Evolutionary conservation across 1,140 invertebrate species (phyloP), one percentile per base, ranked within the genome.

Genomic region (Drosophila cardini): DNA sequence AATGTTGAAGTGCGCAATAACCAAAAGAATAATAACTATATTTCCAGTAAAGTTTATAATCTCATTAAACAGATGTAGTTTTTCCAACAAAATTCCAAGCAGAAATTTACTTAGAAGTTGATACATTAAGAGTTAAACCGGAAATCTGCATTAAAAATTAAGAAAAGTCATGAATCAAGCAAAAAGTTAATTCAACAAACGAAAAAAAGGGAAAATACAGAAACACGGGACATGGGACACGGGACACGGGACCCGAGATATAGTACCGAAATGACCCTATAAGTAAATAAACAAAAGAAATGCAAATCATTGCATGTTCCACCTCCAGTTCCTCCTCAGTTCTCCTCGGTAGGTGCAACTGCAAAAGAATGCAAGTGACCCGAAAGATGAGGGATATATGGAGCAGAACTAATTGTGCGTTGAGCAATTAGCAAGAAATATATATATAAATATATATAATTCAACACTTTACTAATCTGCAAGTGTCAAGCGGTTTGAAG

Each of bases 381-480:
- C 16, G 48, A 2, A 36, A 13, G 13, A 26, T n/a, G 13, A 36
- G 50, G 30, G 69, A 60, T 72, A 87, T 82, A 82, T 86, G 83
- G 83, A 87, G 83, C 83, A 86, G 10, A 68, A 86, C 83, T 87
- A 79, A 86, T 86, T 87, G 83, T 86, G 40, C 46, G 60, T 36
- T 52, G 38, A 85, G 79, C 83, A 86, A 86, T 86, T 86, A 86
- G 83, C 83, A 86, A 61, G 83, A 86, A 86, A 86, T 76, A 69
- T 76, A 69, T 76, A 78, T 71, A 71, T 75, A 75, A 79, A 65
- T 26, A 78, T 71, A 71, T 75, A 75, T 76, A 65, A 82, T 65
- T 83, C 83, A 87, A 86, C 83, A 86, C 83, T 87, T 87, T 86
- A 87, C 83, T 86, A 86, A 86, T 86, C 83, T 87, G 83, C 83